Percentiles rank a stretch among this genome's conserved stretches.
Conservation (phyloP, 2,888 invertebrate genomes). For the Megaustenia siamemsis region DNA sequence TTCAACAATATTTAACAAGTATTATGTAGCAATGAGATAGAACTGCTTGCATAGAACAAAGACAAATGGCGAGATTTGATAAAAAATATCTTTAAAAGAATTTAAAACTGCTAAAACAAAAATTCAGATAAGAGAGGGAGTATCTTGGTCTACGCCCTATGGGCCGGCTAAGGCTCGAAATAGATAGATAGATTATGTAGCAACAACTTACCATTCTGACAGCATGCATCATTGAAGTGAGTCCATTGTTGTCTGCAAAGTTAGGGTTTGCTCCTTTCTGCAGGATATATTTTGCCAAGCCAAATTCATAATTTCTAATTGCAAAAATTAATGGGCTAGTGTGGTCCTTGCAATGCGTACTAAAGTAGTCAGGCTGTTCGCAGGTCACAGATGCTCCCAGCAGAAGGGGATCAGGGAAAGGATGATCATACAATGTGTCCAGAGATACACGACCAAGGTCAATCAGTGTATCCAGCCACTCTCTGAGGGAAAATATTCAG, state of each 20-base stretch:
- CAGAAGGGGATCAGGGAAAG: conserved; percentile 69
- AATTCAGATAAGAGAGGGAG: too few species aligned
- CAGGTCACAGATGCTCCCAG: conserved; percentile 65
- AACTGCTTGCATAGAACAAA: too few species aligned
- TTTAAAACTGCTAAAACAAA: too few species aligned
- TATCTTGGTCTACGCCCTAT: too few species aligned
- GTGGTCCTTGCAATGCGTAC: conserved; percentile 59
- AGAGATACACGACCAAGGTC: conserved; percentile 69
- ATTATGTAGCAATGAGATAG: too few species aligned
- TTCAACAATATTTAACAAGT: too few species aligned
- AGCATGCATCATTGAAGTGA: conserved; percentile 81
- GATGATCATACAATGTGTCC: conserved; percentile 75
- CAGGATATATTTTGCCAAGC: conserved; percentile 76
- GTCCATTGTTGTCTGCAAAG: conserved; percentile 76
- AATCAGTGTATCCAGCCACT: conserved; percentile 69
- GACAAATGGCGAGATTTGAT: too few species aligned
- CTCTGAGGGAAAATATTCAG: conserved; percentile 57
- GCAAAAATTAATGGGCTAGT: conserved; percentile 79
- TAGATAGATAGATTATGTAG: too few species aligned
- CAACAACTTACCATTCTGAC: conserved; percentile 75
- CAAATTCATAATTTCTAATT: conserved; percentile 76
- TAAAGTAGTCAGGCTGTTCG: conserved; percentile 65
- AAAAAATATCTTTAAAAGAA: too few species aligned
- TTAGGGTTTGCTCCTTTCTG: conserved; percentile 78
- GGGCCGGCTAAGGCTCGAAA: too few species aligned